Evolutionary conservation across 2,797 vertebrate species (phyloP).

Genomic region (Mormyrus hasselquistii): DNA sequence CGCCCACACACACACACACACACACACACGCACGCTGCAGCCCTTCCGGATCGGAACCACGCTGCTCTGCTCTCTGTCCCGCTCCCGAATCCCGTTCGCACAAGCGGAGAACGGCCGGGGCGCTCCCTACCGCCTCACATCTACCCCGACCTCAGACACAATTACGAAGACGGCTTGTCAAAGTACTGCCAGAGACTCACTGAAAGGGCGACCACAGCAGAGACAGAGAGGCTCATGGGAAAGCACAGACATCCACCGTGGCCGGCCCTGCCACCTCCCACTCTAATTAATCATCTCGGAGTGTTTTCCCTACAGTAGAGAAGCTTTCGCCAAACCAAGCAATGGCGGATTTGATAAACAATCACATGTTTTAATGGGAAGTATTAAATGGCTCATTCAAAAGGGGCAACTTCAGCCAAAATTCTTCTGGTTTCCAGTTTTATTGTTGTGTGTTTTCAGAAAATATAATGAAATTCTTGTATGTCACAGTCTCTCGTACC

Average conservation of each 20-base stretch:
- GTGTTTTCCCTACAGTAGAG: background rate
- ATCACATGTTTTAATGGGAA: background rate
- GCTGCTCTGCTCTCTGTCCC: background rate
- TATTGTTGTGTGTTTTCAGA: background rate
- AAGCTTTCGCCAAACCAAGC: background rate
- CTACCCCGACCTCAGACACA: background rate
- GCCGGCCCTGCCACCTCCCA: background rate
- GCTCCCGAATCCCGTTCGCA: background rate
- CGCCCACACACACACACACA: background rate
- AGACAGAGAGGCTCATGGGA: background rate
- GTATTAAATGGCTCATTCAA: background rate
- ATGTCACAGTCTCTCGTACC: background rate
- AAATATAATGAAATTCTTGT: background rate
- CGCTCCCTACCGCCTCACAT: background rate
- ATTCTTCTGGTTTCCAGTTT: background rate
- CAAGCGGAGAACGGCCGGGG: background rate
- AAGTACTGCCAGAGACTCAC: background rate
- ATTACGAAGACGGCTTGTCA: background rate
- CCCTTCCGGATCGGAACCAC: background rate
- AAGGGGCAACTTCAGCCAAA: background rate
- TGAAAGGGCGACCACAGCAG: background rate
- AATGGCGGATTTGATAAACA: background rate
- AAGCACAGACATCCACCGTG: background rate
- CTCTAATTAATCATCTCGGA: background rate
- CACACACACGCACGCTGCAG: background rate